A percentile compares a stretch with the other conserved stretches of the same genome.
These are phyloP conservation scores for Crematogaster levior DNA, from an alignment of 2,888 invertebrate genomes.

Conservation along the genomic window DNA sequence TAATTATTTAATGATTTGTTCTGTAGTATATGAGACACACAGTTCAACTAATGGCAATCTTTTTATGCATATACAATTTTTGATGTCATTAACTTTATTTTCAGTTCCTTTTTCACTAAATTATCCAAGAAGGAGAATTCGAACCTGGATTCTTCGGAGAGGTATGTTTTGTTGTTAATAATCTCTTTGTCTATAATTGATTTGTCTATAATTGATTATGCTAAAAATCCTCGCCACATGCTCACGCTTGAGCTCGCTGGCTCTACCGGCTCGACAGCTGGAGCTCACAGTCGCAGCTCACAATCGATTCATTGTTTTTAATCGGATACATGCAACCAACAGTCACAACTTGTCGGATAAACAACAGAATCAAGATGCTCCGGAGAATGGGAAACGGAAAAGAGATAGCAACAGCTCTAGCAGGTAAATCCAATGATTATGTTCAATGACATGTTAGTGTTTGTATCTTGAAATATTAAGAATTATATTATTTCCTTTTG, in stretches of 20 bases:
- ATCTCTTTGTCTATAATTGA: slow-evolving; percentile 27
- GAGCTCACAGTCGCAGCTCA: background rate
- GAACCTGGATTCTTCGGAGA: slow-evolving; percentile 65
- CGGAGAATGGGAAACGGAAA: slow-evolving; percentile 74
- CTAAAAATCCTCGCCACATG: slow-evolving; percentile 59
- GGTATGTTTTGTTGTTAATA: slow-evolving; percentile 72
- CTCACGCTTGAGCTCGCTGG: slow-evolving; percentile 35
- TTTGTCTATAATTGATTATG: slow-evolving; percentile 63
- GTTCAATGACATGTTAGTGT: background rate
- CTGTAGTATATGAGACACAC: background rate
- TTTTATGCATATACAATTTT: background rate
- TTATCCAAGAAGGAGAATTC: slow-evolving; percentile 70
- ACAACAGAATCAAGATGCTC: slow-evolving; percentile 50
- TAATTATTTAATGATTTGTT: background rate
- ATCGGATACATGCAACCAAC: slow-evolving; percentile 68
- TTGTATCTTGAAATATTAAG: background rate
- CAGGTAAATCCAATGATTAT: slow-evolving; percentile 65
- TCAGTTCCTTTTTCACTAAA: slow-evolving; percentile 85
- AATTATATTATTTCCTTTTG: background rate
- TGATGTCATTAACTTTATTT: slow-evolving; percentile 42
- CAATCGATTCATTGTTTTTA: slow-evolving; percentile 65
- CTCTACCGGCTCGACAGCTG: slow-evolving; percentile 44
- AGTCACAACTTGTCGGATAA: slow-evolving; percentile 67
- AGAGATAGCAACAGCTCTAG: slow-evolving; percentile 61
- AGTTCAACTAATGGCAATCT: background rate